These are phyloP conservation scores for Empis stercorea DNA, from an alignment of 2,888 invertebrate species.

Conservation along the genomic window DNA sequence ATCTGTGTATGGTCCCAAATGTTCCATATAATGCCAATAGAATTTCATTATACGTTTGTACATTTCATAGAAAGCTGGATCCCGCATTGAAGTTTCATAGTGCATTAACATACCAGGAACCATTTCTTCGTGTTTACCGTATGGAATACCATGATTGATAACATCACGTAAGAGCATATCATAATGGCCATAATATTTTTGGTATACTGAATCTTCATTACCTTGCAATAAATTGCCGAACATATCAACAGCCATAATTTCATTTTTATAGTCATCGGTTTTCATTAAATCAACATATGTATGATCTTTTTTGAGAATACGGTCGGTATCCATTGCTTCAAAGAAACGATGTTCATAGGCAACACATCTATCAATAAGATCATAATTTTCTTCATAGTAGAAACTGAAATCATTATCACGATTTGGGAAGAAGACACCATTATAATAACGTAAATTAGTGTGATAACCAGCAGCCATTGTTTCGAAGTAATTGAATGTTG, in stretches of 20 bases:
- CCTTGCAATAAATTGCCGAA: conserved; percentile 45
- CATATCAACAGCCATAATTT: conserved; percentile 31
- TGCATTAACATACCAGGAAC: conserved; percentile 42
- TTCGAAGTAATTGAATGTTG: conserved; percentile 42
- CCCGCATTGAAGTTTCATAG: conserved; percentile 54
- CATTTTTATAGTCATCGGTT: conserved; percentile 18
- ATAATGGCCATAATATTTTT: conserved; percentile 42
- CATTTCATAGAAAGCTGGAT: conserved; percentile 59
- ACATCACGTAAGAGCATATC: conserved; percentile 40
- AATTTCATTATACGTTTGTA: conserved; percentile 47
- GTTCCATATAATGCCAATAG: conserved; percentile 46
- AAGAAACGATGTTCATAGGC: conserved; percentile 44
- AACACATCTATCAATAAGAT: conserved; percentile 32
- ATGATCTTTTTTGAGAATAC: conserved; percentile 33
- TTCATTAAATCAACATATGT: conserved; percentile 19
- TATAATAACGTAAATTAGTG: conserved; percentile 48
- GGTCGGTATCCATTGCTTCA: conserved; percentile 47
- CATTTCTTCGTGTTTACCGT: conserved; percentile 22
- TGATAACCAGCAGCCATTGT: conserved; percentile 48
- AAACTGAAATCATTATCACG: conserved; percentile 45
- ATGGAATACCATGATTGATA: conserved; percentile 36
- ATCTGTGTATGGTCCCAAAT: conserved; percentile 46
- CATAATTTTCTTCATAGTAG: conserved; percentile 26
- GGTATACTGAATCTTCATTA: conserved; percentile 39
- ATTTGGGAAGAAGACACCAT: conserved; percentile 52